phyloP scores from a whole-genome alignment of 23 tunicate species.

The Phallusia fumigata region DNA sequence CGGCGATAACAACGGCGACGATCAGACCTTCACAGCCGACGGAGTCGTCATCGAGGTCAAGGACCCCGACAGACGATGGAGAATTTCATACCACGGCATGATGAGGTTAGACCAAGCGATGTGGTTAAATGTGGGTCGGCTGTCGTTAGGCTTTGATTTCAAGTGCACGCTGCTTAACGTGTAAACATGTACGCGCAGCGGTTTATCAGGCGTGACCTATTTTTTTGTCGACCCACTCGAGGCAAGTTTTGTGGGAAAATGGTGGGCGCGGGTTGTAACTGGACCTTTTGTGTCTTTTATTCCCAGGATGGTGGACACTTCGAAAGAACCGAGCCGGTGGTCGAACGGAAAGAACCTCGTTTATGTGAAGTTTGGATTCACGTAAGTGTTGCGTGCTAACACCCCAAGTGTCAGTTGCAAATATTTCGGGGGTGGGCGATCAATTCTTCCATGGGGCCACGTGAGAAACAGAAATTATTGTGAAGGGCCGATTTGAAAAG shows the following conservation, averaged over 20 bases:
- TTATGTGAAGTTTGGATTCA: constrained; percentile 34
- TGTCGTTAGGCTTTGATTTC: neutral
- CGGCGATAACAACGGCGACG: constrained; percentile 4
- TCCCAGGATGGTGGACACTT: constrained; percentile 24
- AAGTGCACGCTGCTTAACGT: neutral
- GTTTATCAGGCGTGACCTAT: neutral
- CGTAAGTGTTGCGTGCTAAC: too few species aligned
- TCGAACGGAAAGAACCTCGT: constrained; percentile 24
- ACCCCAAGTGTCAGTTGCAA: neutral
- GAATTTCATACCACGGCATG: constrained; percentile 34
- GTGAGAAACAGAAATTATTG: too few species aligned
- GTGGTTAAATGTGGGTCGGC: neutral
- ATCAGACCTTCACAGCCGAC: constrained; percentile 12
- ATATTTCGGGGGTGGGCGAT: too few species aligned
- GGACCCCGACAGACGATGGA: constrained; percentile 54
- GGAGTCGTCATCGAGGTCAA: constrained; percentile 33
- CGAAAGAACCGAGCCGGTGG: constrained; percentile 9
- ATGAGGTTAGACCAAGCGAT: constrained; percentile 28
- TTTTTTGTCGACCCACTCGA: neutral
- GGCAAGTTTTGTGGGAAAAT: neutral
- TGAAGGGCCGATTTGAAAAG: too few species aligned
- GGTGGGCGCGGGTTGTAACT: neutral
- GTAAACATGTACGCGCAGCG: neutral
- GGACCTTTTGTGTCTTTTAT: neutral
- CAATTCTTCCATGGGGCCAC: too few species aligned